Evolutionary conservation across 1,140 invertebrate species (phyloP).

Genomic region (Drosophila tsacasi): DNA sequence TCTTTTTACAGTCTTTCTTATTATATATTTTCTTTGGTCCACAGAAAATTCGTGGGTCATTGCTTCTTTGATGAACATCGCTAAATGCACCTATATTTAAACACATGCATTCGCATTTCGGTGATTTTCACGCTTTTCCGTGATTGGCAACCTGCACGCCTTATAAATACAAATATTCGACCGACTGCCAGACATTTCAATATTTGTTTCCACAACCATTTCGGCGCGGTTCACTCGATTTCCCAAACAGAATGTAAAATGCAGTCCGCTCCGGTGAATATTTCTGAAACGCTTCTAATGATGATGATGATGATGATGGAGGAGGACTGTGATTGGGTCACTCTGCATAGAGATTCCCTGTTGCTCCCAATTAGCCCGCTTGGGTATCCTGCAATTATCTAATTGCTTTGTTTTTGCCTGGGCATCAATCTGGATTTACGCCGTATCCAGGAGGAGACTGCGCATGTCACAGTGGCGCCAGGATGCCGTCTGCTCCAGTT

Average conservation of each 20-base stretch:
- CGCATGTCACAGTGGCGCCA: conserved; percentile 80
- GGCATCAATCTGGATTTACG: conserved; percentile 46
- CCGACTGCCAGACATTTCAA: conserved; percentile 27
- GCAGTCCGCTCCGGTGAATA: conserved; percentile 10
- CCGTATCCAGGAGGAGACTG: conserved; percentile 32
- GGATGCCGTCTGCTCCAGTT: conserved; percentile 77
- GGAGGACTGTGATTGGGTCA: conserved; percentile 25
- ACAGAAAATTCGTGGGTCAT: conserved; percentile 15
- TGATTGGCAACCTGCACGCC: conserved; percentile 50
- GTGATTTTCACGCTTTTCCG: conserved; percentile 37
- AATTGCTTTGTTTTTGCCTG: conserved; percentile 61
- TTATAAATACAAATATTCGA: conserved; percentile 48
- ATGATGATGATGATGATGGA: neutral
- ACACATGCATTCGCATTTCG: conserved; percentile 13
- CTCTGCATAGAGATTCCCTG: conserved; percentile 15
- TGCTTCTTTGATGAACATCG: conserved; percentile 41
- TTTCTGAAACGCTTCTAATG: conserved; percentile 16
- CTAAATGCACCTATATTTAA: conserved; percentile 20
- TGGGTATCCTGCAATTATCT: conserved; percentile 65
- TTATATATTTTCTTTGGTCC: neutral
- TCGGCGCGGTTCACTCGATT: conserved; percentile 10
- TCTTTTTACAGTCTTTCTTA: neutral
- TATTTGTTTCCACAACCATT: conserved; percentile 37
- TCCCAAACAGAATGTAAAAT: conserved; percentile 38
- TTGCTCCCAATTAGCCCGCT: conserved; percentile 36